A percentile compares a stretch with the other conserved stretches of the same genome.
Evolutionary conservation across 2,113 vertebrate genomes (phyloP).

Genomic region (Morphnarchus princeps): DNA sequence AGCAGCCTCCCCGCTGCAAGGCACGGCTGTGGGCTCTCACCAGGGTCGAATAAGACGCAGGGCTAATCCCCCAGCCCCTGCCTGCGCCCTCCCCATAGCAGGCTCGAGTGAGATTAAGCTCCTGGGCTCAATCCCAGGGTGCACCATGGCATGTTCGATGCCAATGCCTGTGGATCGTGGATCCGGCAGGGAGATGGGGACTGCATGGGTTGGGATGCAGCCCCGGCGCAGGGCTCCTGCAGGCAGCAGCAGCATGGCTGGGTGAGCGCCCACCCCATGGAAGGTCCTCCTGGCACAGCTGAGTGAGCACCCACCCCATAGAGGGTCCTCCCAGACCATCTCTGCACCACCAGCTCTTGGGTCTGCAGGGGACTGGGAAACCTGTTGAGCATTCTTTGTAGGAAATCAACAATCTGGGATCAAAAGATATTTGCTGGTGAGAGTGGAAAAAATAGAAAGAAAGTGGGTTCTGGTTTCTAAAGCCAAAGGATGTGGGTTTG

Average conservation of each 20-base stretch:
- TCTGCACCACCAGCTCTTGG: background rate
- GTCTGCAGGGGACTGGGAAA: background rate
- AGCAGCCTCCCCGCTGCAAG: background rate
- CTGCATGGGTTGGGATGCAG: background rate
- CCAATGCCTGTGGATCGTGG: background rate
- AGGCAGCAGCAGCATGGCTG: background rate
- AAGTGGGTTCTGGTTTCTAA: background rate
- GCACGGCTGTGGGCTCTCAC: background rate
- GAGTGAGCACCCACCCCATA: background rate
- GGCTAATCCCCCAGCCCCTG: background rate
- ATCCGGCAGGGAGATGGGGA: background rate
- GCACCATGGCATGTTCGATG: fast-evolving
- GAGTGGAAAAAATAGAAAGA: background rate
- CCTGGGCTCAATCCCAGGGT: background rate
- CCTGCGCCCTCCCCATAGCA: no score
- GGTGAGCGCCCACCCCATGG: background rate
- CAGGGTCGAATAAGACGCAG: fast-evolving
- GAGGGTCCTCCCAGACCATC: background rate
- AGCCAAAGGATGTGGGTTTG: background rate
- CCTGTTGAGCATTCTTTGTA: background rate
- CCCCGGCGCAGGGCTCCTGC: background rate
- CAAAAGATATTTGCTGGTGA: background rate
- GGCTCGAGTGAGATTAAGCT: background rate
- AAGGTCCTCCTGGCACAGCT: no score
- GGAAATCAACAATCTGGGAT: background rate